phyloP scores from a whole-genome alignment of 37 sponge, comb jelly and placozoan genomes.

The Halisarca cf. caerulea region DNA sequence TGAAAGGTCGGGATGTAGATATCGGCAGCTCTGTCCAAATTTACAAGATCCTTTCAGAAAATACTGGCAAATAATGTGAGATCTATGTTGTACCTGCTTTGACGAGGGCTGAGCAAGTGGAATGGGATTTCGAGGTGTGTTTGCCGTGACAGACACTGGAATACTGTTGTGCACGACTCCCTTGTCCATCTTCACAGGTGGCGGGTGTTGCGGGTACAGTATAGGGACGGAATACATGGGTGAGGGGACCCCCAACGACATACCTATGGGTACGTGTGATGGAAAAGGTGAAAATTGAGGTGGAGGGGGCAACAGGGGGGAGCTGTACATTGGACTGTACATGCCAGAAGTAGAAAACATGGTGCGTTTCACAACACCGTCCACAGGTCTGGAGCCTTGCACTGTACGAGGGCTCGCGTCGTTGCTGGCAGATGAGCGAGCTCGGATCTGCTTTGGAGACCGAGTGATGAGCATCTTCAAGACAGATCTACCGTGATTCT shows the following conservation, averaged over 20 bases:
- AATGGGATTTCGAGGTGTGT: neutral
- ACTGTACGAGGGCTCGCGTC: neutral
- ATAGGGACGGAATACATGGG: neutral
- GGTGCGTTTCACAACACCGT: neutral
- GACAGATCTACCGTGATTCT: slow-evolving; percentile 64
- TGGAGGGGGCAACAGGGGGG: neutral
- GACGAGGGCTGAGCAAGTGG: neutral
- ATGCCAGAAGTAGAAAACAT: neutral
- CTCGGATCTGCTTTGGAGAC: slow-evolving; percentile 53
- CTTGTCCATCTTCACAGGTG: slow-evolving; percentile 3
- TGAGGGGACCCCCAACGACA: neutral
- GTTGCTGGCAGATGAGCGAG: neutral
- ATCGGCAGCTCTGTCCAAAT: slow-evolving; percentile 78
- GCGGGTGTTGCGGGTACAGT: neutral
- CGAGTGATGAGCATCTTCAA: slow-evolving; percentile 70
- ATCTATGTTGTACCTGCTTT: slow-evolving; percentile 4
- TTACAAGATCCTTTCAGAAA: slow-evolving; percentile 59
- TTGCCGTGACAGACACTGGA: slow-evolving; percentile 3
- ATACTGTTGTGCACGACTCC: neutral
- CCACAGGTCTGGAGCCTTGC: neutral
- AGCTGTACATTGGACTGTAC: neutral
- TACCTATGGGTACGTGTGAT: neutral
- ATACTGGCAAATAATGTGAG: slow-evolving; percentile 60
- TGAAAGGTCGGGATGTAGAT: slow-evolving; percentile 49
- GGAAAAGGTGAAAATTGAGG: neutral